Percentiles rank a stretch among this genome's conserved stretches.
Conservation (phyloP, 2,113 vertebrate species). For the Zonotrichia leucophrys region DNA sequence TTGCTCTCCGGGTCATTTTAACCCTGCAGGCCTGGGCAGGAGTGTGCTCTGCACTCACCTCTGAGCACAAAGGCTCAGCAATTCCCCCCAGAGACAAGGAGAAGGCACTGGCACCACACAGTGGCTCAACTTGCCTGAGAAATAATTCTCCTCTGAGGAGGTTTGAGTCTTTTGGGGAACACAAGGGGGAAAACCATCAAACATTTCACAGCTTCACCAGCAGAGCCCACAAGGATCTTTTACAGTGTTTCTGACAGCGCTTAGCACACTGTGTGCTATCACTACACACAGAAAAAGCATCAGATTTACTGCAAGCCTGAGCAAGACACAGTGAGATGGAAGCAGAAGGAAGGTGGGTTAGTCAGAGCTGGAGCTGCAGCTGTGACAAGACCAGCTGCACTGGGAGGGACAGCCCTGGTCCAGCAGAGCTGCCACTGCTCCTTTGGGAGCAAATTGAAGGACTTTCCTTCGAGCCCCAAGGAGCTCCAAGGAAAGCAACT, state of each 20-base stretch:
- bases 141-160: not conserved
- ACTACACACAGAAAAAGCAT: not conserved
- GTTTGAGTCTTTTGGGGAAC: not conserved
- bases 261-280: not conserved
- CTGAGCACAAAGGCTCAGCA: not conserved
- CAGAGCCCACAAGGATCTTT: not conserved
- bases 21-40: not conserved
- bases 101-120: not conserved
- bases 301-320: not conserved
- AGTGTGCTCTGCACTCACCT: not conserved
- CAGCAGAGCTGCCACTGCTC: not conserved
- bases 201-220: not conserved
- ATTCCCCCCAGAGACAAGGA: not conserved
- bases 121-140: not conserved
- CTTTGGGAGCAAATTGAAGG: not conserved
- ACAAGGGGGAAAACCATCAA: not conserved
- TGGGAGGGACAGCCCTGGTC: not conserved
- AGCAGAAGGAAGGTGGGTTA: conserved; percentile 5
- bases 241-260: not conserved
- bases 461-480: not conserved
- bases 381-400: not conserved
- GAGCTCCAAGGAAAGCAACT: not conserved
- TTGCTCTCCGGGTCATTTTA: not conserved
- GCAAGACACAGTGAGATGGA: not conserved
- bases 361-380: not conserved